phyloP scores from a whole-genome alignment of 2,797 vertebrate species.

The Pseudocheirus occidentalis region DNA sequence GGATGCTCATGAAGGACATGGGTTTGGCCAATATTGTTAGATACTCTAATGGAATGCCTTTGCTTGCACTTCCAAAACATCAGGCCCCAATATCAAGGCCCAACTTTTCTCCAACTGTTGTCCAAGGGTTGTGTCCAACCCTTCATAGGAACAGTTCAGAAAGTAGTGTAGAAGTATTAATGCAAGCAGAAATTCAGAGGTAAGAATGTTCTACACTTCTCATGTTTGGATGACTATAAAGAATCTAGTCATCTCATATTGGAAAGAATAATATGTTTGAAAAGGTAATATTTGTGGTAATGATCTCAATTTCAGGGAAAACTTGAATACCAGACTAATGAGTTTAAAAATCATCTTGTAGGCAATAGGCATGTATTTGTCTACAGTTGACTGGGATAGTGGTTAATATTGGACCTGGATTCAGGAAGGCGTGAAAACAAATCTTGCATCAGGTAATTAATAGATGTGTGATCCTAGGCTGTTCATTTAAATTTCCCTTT shows the following conservation, averaged over 20 bases:
- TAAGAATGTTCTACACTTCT: background rate
- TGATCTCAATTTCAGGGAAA: background rate
- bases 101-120: too few species aligned
- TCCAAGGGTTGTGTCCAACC: too few species aligned
- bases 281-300: too few species aligned
- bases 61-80: background rate
- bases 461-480: background rate
- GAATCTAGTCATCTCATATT: background rate
- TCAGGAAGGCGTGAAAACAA: background rate
- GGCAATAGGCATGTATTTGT: background rate
- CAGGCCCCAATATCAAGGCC: background rate
- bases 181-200: background rate
- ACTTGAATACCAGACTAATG: too few species aligned
- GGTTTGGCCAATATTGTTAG: background rate
- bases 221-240: background rate
- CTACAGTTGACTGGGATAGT: background rate
- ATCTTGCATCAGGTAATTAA: background rate
- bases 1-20: background rate
- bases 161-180: background rate
- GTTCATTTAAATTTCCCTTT: background rate
- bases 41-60: background rate
- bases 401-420: background rate
- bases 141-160: background rate
- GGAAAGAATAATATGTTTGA: background rate
- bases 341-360: background rate